Evolutionary conservation across 2,113 vertebrate species (phyloP), one percentile per base, ranked within the genome.

Genomic region (Prolemur simus): DNA sequence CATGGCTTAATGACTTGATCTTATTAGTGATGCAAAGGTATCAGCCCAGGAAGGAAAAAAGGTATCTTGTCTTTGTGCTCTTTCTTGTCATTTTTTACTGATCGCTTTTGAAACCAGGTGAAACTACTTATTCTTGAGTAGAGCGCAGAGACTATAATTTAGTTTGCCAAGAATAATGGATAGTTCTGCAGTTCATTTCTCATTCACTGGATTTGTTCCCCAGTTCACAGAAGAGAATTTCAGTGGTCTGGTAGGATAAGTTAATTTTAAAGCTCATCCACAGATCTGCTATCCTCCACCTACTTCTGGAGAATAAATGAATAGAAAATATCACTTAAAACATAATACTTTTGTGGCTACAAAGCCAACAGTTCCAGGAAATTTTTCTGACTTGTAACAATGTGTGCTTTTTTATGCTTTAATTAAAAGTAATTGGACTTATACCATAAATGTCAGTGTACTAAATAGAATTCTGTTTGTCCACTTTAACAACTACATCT

Each of bases 91-190:
- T 37, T 91, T 91, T 39, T 83, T 84, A 76, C 52, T 88, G 81
- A 84, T 95, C 76, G 60, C 84, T 87, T 95, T 18, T 47, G 76
- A 94, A 94, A 66, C 64, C 77, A 77, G 83, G 71, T 87, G 64
- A 93, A 93, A 73, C 42, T 82, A 93, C 87, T 93, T 93, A 91
- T 88, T 94, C 88, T 93, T 89, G 52, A 97, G 54, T 52, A 77
- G 58, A 11, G 47, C 69, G 76, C 3, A 92, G 76, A 95, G 69
- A 74, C 52, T 90, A 54, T 94, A 92, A 96, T 96, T 97, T 96
- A 95, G 69, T 90, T 96, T 96, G 49, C 64, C 81, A 90, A 60
- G 45, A 85, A 64, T 92, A 94, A 96, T 85, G 76, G 91, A 84
- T 56, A 54, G 21, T 73, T 84, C 32, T 84, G 21, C 34, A 5